Evolutionary conservation across 2,113 vertebrate genomes (phyloP).

Genomic region (Varanus komodoensis): DNA sequence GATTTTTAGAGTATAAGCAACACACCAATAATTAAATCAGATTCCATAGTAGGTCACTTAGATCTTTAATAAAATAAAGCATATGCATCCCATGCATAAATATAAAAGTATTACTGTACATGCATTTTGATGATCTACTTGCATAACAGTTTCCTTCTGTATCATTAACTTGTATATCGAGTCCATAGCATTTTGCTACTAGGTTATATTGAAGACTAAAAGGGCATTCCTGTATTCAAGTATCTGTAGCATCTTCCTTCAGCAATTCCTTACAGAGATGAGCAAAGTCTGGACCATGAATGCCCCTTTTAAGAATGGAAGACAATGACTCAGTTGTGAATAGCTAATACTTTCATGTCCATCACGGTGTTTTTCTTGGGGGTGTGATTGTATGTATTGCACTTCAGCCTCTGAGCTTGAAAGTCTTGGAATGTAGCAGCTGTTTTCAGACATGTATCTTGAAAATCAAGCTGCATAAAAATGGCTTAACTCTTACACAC

Average conservation of each 20-base stretch:
- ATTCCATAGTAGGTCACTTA: slow-evolving; percentile 34
- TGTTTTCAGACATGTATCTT: neutral
- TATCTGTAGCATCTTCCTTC: slow-evolving; percentile 46
- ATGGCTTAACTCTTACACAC: neutral
- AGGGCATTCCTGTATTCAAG: slow-evolving; percentile 64
- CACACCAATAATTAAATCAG: neutral
- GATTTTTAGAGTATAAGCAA: neutral
- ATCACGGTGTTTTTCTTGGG: neutral
- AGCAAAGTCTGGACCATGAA: neutral
- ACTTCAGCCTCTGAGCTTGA: neutral
- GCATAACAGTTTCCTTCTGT: slow-evolving; percentile 69
- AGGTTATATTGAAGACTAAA: slow-evolving; percentile 60
- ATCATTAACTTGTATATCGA: slow-evolving; percentile 55
- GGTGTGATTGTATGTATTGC: rapidly evolving
- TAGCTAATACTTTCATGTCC: slow-evolving; percentile 14
- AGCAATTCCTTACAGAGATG: neutral
- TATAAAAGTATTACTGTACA: slow-evolving; percentile 75
- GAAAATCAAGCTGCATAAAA: neutral
- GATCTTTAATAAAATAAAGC: slow-evolving; percentile 76
- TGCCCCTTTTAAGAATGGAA: slow-evolving; percentile 48
- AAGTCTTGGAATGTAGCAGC: rapidly evolving
- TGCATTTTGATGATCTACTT: slow-evolving; percentile 65
- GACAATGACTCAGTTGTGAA: slow-evolving; percentile 47
- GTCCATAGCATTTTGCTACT: slow-evolving; percentile 70
- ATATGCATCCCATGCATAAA: slow-evolving; percentile 75